phyloP scores from a whole-genome alignment of 2,797 vertebrate genomes.

The Malurus leucopterus region DNA sequence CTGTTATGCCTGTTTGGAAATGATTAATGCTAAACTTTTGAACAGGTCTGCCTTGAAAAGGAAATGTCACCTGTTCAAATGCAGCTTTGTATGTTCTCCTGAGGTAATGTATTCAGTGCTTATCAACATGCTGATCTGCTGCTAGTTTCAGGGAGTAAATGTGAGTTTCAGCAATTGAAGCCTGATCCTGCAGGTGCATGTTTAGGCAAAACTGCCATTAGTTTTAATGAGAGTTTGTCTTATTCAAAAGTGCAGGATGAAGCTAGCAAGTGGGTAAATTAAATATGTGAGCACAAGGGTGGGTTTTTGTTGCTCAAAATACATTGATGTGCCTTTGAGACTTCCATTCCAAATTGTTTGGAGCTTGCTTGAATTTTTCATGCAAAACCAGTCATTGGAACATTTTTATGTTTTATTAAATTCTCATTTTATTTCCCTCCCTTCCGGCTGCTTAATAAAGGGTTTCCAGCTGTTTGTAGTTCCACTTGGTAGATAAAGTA shows the following conservation, averaged over 20 bases:
- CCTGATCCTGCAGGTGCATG: slow-evolving; percentile 53
- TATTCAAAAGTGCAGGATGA: slow-evolving; percentile 24
- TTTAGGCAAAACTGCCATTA: slow-evolving; percentile 55
- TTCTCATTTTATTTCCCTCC: slow-evolving; percentile 41
- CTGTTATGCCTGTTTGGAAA: slow-evolving; percentile 50
- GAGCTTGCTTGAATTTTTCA: slow-evolving; percentile 6
- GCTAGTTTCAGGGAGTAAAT: slow-evolving; percentile 59
- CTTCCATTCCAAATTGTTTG: background rate
- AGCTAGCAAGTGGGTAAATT: slow-evolving; percentile 14
- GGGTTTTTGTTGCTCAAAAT: slow-evolving; percentile 19
- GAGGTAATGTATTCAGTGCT: slow-evolving; percentile 42
- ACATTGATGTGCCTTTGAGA: background rate
- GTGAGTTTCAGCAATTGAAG: slow-evolving; percentile 59
- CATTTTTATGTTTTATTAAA: slow-evolving; percentile 36
- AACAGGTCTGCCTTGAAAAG: slow-evolving; percentile 56
- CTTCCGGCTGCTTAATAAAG: slow-evolving; percentile 19
- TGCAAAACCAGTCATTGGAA: background rate
- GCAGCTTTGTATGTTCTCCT: slow-evolving; percentile 60
- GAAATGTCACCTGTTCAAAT: slow-evolving; percentile 71
- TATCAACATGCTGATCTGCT: slow-evolving; percentile 59
- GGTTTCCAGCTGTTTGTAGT: slow-evolving; percentile 34
- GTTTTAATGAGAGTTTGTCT: slow-evolving; percentile 46
- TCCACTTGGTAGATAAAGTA: slow-evolving; percentile 4
- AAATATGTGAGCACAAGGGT: background rate
- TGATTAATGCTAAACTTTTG: slow-evolving; percentile 64